Evolutionary conservation across 2,888 invertebrate genomes (phyloP).

Genomic region (Thelaira solivaga): DNA sequence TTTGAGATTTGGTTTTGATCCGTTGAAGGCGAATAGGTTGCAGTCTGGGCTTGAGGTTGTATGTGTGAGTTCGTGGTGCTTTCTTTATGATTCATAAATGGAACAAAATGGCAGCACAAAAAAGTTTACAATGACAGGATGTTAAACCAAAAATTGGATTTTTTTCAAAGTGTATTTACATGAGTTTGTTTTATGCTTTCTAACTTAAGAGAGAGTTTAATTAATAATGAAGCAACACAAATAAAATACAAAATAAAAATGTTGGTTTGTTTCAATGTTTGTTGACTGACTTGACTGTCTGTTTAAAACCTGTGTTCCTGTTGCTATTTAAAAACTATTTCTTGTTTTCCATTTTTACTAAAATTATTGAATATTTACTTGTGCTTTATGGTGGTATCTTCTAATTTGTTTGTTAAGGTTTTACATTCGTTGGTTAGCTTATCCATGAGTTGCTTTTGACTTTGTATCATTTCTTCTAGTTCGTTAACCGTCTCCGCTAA

Average conservation of each 20-base stretch:
- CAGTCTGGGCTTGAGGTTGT: constrained; percentile 12
- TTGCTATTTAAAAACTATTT: background rate
- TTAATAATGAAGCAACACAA: background rate
- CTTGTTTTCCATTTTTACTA: background rate
- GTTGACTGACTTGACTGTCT: too few species aligned
- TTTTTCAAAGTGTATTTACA: constrained; percentile 44
- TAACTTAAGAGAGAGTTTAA: background rate
- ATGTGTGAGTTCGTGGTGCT: background rate
- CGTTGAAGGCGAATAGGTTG: background rate
- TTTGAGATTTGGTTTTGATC: constrained; percentile 20
- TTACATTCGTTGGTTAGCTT: constrained; percentile 93
- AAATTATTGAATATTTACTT: constrained; percentile 80
- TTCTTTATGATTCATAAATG: constrained; percentile 19
- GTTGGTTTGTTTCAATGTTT: constrained; percentile 2
- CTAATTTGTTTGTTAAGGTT: constrained; percentile 91
- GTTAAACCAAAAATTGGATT: constrained; percentile 70
- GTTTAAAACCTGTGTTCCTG: constrained; percentile 43
- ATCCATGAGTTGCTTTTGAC: constrained; percentile 95
- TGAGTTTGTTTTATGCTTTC: constrained; percentile 18
- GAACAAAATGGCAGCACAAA: constrained; percentile 70
- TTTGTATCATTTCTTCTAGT: constrained; percentile 92
- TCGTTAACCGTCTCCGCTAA: constrained; percentile 92
- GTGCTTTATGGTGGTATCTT: constrained; percentile 91
- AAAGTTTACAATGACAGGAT: constrained; percentile 72
- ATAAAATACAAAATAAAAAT: constrained; percentile 18